These are phyloP conservation scores for Apostichopus parvimensis DNA, from an alignment of 35 echinoderm and acorn worm species.

Conservation along the genomic window DNA sequence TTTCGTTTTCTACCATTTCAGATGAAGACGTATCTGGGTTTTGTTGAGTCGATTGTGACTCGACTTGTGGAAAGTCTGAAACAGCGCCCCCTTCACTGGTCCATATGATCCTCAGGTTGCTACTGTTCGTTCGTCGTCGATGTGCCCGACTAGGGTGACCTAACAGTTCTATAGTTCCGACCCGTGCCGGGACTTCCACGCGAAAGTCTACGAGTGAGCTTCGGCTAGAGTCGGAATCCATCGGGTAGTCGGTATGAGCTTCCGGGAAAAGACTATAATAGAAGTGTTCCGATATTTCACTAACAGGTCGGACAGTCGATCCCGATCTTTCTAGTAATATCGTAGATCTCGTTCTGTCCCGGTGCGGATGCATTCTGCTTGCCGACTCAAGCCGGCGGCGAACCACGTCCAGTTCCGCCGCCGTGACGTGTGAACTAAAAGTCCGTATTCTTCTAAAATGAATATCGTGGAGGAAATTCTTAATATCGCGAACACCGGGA, in stretches of 20 bases:
- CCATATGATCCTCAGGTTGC: slow-evolving; percentile 41
- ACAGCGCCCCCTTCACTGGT: slow-evolving; percentile 29
- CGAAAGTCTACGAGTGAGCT: slow-evolving; percentile 43
- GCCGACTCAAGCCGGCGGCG: slow-evolving; percentile 56
- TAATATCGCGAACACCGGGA: slow-evolving; percentile 60
- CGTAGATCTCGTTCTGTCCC: slow-evolving; percentile 73
- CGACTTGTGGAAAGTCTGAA: slow-evolving; percentile 6
- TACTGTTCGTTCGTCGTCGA: slow-evolving; percentile 26
- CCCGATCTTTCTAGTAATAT: slow-evolving; percentile 66
- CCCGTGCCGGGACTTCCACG: slow-evolving; percentile 38
- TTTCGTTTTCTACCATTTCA: slow-evolving; percentile 92
- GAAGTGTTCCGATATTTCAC: slow-evolving; percentile 87
- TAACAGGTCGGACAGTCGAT: slow-evolving; percentile 73
- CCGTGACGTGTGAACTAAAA: slow-evolving; percentile 72
- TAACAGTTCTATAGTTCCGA: slow-evolving; percentile 37
- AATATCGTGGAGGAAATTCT: slow-evolving; percentile 71
- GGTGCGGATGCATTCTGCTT: slow-evolving; percentile 19
- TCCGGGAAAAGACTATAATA: slow-evolving; percentile 87
- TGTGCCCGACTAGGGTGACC: slow-evolving; percentile 15
- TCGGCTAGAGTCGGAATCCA: slow-evolving; percentile 17
- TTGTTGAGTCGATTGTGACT: not conserved
- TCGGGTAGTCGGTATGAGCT: slow-evolving; percentile 9
- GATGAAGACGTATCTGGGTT: not conserved
- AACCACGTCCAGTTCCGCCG: slow-evolving; percentile 69
- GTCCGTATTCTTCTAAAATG: slow-evolving; percentile 73